Conservation (phyloP, 1,140 invertebrate species). For the Chrysomallon squamiferum region DNA sequence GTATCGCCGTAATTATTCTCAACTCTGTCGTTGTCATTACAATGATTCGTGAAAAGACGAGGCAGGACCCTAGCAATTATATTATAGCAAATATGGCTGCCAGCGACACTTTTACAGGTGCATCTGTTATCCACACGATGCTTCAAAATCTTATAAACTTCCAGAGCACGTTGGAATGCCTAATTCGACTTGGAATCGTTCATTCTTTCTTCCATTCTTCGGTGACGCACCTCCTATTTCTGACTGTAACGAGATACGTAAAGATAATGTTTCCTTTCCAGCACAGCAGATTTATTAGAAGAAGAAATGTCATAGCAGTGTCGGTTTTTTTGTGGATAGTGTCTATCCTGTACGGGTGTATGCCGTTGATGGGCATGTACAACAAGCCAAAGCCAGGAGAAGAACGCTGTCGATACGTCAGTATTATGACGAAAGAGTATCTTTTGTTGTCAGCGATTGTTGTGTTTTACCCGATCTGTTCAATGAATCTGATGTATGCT, state of each 20-base stretch:
- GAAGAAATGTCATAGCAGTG: background rate
- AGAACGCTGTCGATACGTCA: background rate
- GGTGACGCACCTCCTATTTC: conserved; percentile 13
- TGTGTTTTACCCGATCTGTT: background rate
- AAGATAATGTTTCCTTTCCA: conserved; percentile 21
- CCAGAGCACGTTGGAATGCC: conserved; percentile 17
- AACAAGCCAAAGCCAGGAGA: background rate
- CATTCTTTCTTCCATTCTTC: conserved; percentile 4
- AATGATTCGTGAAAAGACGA: too few relatives aligned
- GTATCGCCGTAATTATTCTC: too few relatives aligned
- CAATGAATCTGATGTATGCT: background rate
- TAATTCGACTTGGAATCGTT: conserved; percentile 10
- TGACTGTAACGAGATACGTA: conserved; percentile 20
- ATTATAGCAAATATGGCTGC: conserved; percentile 5
- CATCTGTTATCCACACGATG: background rate
- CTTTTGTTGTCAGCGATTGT: background rate
- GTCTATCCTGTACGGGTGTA: background rate
- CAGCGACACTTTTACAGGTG: conserved; percentile 2
- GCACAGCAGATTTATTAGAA: background rate
- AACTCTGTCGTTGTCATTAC: too few relatives aligned
- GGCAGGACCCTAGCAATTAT: too few relatives aligned
- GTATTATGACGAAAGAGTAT: background rate
- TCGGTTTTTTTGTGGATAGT: background rate
- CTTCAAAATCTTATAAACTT: conserved; percentile 11
- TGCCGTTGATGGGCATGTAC: background rate